These are phyloP conservation scores for Carapus acus DNA, from an alignment of 2,797 vertebrate species.

Conservation along the genomic window DNA sequence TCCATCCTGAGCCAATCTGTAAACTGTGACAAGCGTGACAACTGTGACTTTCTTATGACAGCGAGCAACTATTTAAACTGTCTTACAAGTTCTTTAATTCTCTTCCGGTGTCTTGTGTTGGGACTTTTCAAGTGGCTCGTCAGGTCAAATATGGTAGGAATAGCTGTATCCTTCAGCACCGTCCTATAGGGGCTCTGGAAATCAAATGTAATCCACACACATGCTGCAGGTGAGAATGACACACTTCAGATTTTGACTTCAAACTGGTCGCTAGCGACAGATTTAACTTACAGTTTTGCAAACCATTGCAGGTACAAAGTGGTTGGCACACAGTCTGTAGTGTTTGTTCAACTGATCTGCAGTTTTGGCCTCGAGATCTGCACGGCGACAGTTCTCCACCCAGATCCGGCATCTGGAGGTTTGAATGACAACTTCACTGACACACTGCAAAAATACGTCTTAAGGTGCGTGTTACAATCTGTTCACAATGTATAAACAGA, in stretches of 20 bases:
- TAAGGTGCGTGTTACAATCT: too few relatives aligned
- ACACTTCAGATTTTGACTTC: too few relatives aligned
- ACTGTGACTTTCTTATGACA: background rate
- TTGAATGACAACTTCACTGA: background rate
- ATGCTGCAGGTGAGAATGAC: too few relatives aligned
- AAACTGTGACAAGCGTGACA: too few relatives aligned
- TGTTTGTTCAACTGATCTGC: conserved; percentile 97
- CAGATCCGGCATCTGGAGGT: conserved; percentile 86
- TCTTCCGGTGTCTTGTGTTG: conserved; percentile 88
- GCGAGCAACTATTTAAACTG: background rate
- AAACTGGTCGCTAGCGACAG: too few relatives aligned
- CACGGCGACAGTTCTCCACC: conserved; percentile 97
- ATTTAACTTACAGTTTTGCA: conserved; percentile 87
- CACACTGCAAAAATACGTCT: background rate
- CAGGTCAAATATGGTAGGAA: conserved; percentile 97
- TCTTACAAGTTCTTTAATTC: conserved; percentile 94
- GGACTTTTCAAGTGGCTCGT: conserved; percentile 95
- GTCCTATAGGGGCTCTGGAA: conserved; percentile 94
- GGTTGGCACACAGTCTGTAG: conserved; percentile 93
- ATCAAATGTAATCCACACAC: conserved; percentile 11
- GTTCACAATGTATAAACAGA: too few relatives aligned
- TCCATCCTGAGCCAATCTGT: too few relatives aligned
- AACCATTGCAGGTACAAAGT: conserved; percentile 96
- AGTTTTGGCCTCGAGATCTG: conserved; percentile 94
- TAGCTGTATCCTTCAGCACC: conserved; percentile 90